phyloP scores from a whole-genome alignment of 2,113 vertebrate genomes.

The zebrafish (Danio rerio) region GRCz12tu NC_133200.1:21380001-21380500 shows the following conservation, averaged over 20 bases:
- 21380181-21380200: conserved; percentile 1
- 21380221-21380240: neutral
- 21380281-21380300: neutral
- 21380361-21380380: too few relatives aligned
- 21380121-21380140: neutral
- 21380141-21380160: conserved; percentile 9
- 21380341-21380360: too few relatives aligned
- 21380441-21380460: neutral
- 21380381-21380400: too few relatives aligned
- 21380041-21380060: neutral
- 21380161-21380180: neutral
- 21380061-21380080: neutral
- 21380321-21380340: neutral
- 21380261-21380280: conserved; percentile 23
- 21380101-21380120: neutral
- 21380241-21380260: neutral
- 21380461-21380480: neutral
- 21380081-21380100: neutral
- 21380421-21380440: too few relatives aligned
- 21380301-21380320: neutral
- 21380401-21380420: too few relatives aligned
- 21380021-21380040: neutral
- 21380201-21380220: neutral
- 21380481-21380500: neutral
- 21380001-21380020: conserved; percentile 15